Evolutionary conservation across 2,888 invertebrate species (phyloP).

Genomic region (Crossocerus cetratus): DNA sequence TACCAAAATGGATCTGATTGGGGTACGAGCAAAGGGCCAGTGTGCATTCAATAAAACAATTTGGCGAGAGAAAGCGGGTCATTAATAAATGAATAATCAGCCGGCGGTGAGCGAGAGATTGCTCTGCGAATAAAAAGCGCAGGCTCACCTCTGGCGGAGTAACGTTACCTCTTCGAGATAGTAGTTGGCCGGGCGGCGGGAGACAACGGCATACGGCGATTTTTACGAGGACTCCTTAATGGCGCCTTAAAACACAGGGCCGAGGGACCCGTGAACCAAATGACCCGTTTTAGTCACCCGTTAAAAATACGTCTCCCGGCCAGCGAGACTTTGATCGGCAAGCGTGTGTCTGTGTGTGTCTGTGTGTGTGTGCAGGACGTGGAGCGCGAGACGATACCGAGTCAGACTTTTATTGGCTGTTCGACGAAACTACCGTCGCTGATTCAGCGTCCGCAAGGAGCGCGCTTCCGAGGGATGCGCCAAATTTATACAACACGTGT

Average conservation of each 20-base stretch:
- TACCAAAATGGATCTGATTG: too few species aligned
- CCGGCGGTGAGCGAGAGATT: slow-evolving; percentile 26
- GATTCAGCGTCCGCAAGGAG: slow-evolving; percentile 18
- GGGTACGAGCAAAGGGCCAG: too few species aligned
- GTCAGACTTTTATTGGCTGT: slow-evolving; percentile 1
- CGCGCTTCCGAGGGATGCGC: not conserved
- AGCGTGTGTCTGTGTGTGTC: not conserved
- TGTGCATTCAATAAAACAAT: not conserved
- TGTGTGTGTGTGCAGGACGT: not conserved
- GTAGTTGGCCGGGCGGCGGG: slow-evolving; percentile 2
- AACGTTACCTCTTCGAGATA: slow-evolving; percentile 42
- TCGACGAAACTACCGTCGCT: slow-evolving; percentile 14
- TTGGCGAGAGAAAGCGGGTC: slow-evolving; percentile 11
- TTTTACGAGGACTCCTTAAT: slow-evolving; percentile 45
- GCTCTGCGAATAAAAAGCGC: slow-evolving; percentile 30
- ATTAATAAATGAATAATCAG: slow-evolving; percentile 20
- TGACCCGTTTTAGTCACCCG: slow-evolving; percentile 36
- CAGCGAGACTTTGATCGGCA: slow-evolving; percentile 4
- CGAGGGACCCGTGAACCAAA: slow-evolving; percentile 32
- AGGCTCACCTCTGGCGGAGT: slow-evolving; percentile 19
- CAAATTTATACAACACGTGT: not conserved
- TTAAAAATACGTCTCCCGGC: slow-evolving; percentile 39
- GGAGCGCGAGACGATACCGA: slow-evolving; percentile 8
- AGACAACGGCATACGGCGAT: slow-evolving; percentile 31
- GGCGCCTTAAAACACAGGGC: slow-evolving; percentile 32